Evolutionary conservation across 2,797 vertebrate genomes (phyloP), one percentile per base, ranked within the genome.

Genomic region (Lacerta viridis): DNA sequence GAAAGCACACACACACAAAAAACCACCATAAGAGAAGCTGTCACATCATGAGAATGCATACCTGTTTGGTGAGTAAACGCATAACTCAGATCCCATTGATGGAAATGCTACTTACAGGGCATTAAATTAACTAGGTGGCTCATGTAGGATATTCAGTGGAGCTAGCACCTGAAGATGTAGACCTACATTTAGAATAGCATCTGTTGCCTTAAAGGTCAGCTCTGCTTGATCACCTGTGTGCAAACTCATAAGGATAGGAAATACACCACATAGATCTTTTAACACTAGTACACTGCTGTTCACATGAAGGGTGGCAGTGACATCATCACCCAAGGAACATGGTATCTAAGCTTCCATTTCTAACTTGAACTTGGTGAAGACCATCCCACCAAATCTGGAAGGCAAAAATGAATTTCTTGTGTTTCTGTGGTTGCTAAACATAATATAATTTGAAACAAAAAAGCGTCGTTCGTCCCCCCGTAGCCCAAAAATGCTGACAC

Each of bases 191-290:
- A 85, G 59, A 85, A 75, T 61, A 23, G 20, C 61, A 86, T 68
- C 36, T 18, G 8, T 61, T 61, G 27, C 71, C 41, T 78, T 33
- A 50, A 46, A 61, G 41, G 27, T 27, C 29, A 76, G 25, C 20
- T 20, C 13, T 29, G 25, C 3, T 23, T 41, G 80, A 41, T 39
- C 88, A 90, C 80, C 59, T 76, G 39, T 80, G 85, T 89, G 74
- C 81, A 41, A 50, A 29, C 27, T 55, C 85, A 85, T 78, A 86
- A 72, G 61, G 83, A 78, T 20, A 33, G 72, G 0, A 0, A 27
- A 33, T 55, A 29, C 10, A 76, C 41, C 61, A 41, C 59, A 81
- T 5, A 29, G 80, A 66, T 66, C 10, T 43, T 15, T 41, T 29
- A 39, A 15, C 5, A 29, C 27, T 29, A 55, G 33, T 59, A 17